A percentile compares a stretch with the other conserved stretches of the same genome.
Conservation (phyloP, 2,888 invertebrate species). For the Leuctra nigra region DNA sequence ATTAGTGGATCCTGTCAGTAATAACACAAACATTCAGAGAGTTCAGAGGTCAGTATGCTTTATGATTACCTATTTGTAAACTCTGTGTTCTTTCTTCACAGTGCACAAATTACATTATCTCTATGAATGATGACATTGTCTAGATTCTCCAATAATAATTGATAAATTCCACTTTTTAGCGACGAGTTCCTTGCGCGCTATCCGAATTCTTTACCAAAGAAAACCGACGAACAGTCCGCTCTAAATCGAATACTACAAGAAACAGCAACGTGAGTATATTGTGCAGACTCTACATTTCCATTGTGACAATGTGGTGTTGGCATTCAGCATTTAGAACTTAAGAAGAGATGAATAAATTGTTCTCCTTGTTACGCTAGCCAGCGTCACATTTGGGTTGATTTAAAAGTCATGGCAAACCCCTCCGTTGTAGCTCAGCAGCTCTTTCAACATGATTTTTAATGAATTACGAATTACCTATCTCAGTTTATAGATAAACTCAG, state of each 20-base stretch:
- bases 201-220: conserved; percentile 60
- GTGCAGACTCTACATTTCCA: no score
- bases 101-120: not conserved
- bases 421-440: no score
- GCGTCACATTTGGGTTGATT: no score
- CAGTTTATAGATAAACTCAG: no score
- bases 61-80: not conserved
- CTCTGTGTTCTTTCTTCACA: not conserved
- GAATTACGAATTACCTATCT: no score
- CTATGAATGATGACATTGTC: not conserved
- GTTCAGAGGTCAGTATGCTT: conserved; percentile 49
- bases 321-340: no score
- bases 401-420: no score
- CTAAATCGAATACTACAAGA: conserved; percentile 83
- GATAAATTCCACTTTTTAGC: conserved; percentile 41
- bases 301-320: no score
- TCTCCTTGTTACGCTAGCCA: no score
- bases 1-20: conserved; percentile 67
- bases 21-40: conserved; percentile 62
- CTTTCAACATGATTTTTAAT: no score
- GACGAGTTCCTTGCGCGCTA: conserved; percentile 57
- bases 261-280: conserved; percentile 80
- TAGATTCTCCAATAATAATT: not conserved
- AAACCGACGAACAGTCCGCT: conserved; percentile 86
- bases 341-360: no score